Percentiles rank a stretch among this genome's conserved stretches.
phyloP scores from a whole-genome alignment of 2,797 vertebrate genomes.

The Ispidina lecontei region DNA sequence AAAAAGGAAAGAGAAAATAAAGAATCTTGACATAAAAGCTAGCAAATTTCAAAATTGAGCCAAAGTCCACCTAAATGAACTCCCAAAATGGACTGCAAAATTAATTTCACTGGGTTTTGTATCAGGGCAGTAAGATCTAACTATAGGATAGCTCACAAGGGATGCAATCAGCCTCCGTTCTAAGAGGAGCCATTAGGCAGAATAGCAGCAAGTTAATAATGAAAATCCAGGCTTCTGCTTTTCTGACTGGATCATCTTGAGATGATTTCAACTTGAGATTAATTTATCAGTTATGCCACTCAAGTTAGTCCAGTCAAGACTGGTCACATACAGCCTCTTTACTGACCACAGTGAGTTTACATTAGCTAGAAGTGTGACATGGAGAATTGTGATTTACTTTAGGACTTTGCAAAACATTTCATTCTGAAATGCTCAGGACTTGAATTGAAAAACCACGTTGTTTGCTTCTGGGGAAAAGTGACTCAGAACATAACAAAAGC shows the following conservation, averaged over 20 bases:
- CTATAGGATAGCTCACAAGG: background rate
- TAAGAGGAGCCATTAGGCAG: background rate
- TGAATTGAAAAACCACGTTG: constrained; percentile 57
- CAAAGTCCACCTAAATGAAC: background rate
- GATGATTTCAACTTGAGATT: background rate
- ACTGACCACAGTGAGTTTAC: background rate
- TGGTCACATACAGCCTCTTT: background rate
- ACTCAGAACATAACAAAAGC: constrained; percentile 70
- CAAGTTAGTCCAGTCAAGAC: background rate
- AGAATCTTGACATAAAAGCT: background rate
- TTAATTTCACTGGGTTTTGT: background rate
- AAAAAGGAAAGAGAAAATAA: background rate
- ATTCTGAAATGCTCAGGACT: constrained; percentile 31
- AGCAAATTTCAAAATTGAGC: background rate
- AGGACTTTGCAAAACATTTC: constrained; percentile 23
- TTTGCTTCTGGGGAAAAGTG: constrained; percentile 60
- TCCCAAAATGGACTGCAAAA: background rate
- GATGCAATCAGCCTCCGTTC: background rate
- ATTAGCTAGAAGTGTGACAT: background rate
- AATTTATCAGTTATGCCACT: background rate
- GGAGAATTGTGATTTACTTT: constrained; percentile 13
- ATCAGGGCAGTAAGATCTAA: background rate
- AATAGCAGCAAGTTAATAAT: background rate
- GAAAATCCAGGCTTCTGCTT: background rate
- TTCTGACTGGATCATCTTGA: background rate